These are phyloP conservation scores for Megaceryle maxima DNA, from an alignment of 2,113 vertebrate species.

Conservation along the genomic window DNA sequence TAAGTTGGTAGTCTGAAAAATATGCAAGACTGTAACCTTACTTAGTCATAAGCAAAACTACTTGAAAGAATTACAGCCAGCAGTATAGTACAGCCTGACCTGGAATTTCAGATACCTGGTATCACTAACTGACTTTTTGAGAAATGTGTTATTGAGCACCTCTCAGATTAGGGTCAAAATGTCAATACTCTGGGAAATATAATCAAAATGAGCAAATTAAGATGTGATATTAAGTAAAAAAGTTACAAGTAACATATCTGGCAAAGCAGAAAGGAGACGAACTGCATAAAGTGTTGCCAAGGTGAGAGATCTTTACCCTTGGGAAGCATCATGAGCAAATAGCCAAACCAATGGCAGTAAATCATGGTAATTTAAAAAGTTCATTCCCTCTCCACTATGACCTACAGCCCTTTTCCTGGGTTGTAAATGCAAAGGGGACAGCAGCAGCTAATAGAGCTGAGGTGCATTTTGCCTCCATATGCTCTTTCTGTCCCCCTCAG, in stretches of 20 bases:
- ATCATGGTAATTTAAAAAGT: background rate
- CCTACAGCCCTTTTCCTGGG: background rate
- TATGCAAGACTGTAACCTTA: slow-evolving; percentile 1
- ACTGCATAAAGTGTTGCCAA: background rate
- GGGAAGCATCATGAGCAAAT: slow-evolving; percentile 3
- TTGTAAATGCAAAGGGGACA: background rate
- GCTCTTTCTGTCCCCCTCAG: background rate
- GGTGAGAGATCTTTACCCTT: slow-evolving; percentile 9
- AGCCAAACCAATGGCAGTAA: slow-evolving; percentile 18
- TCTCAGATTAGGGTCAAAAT: slow-evolving; percentile 43
- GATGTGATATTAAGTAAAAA: slow-evolving; percentile 32
- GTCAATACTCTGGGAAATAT: slow-evolving; percentile 51
- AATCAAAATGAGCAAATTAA: slow-evolving; percentile 62
- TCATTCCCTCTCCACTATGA: background rate
- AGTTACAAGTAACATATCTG: slow-evolving; percentile 19
- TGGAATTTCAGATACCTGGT: background rate
- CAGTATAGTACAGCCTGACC: slow-evolving; percentile 13
- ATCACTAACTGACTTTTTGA: slow-evolving; percentile 14
- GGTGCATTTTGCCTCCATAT: background rate
- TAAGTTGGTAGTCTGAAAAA: slow-evolving; percentile 37
- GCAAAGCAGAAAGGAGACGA: slow-evolving; percentile 3
- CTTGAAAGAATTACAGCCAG: slow-evolving; percentile 33
- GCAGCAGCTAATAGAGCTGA: background rate
- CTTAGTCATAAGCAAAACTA: slow-evolving; percentile 28
- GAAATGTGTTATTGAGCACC: slow-evolving; percentile 9